Conservation (phyloP, 2,888 invertebrate genomes). For the Zygaena filipendulae region DNA sequence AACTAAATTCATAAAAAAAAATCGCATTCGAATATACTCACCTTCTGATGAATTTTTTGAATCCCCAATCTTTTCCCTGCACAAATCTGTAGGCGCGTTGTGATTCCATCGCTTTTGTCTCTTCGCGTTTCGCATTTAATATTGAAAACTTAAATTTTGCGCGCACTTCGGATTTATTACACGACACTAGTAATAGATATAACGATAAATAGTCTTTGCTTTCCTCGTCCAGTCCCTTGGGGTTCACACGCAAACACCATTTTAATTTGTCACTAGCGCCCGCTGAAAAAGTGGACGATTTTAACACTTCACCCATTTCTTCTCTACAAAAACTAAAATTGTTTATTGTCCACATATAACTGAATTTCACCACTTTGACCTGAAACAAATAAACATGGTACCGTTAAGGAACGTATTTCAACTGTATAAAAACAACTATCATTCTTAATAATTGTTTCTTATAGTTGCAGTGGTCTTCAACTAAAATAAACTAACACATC, state of each 20-base stretch:
- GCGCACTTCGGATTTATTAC: slow-evolving; percentile 99
- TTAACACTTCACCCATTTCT: slow-evolving; percentile 99
- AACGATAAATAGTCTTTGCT: slow-evolving; percentile 99
- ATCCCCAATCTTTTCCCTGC: slow-evolving; percentile 99
- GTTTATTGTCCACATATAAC: slow-evolving; percentile 99
- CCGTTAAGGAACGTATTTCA: too few species aligned
- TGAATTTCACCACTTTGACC: slow-evolving; percentile 99
- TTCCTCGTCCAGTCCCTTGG: slow-evolving; percentile 99
- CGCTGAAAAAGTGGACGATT: slow-evolving; percentile 99
- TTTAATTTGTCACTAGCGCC: slow-evolving; percentile 99
- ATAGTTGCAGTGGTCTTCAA: too few species aligned
- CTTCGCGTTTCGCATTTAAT: slow-evolving; percentile 99
- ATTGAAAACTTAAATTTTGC: slow-evolving; percentile 99
- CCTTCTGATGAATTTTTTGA: slow-evolving; percentile 98
- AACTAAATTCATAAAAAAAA: too few species aligned
- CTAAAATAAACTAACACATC: too few species aligned
- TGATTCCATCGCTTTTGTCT: slow-evolving; percentile 99
- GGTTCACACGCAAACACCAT: slow-evolving; percentile 99
- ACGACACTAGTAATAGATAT: slow-evolving; percentile 98
- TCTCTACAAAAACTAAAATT: slow-evolving; percentile 99
- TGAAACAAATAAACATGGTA: slow-evolving; percentile 70
- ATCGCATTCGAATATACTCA: too few species aligned
- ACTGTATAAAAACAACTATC: too few species aligned
- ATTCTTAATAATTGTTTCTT: too few species aligned
- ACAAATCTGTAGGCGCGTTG: slow-evolving; percentile 98